Evolutionary conservation across 2,113 vertebrate species (phyloP).

Genomic region (Microcebus jonahi): DNA sequence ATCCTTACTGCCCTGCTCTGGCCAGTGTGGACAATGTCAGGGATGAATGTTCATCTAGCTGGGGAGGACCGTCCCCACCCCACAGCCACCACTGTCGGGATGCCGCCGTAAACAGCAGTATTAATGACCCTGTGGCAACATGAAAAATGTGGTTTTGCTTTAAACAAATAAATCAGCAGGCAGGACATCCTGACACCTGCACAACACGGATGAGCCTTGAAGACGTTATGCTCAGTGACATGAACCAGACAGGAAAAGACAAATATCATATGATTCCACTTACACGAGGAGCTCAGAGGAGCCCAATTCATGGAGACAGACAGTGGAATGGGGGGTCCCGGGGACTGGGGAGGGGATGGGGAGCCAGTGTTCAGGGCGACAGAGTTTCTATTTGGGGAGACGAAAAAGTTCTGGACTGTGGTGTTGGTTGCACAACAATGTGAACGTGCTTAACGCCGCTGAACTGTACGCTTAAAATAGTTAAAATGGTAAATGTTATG

Average conservation of each 20-base stretch:
- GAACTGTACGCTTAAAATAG: not conserved
- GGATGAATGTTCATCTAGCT: not conserved
- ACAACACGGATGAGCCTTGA: not conserved
- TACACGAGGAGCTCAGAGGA: not conserved
- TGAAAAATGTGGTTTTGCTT: not conserved
- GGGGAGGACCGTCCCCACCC: fast-evolving
- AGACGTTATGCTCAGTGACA: not conserved
- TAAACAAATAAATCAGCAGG: not conserved
- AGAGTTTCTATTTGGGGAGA: not conserved
- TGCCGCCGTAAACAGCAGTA: not conserved
- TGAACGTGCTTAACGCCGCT: not conserved
- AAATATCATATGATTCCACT: not conserved
- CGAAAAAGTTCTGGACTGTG: not conserved
- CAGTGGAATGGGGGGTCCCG: too few relatives aligned
- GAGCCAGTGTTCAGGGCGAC: not conserved
- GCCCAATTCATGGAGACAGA: not conserved
- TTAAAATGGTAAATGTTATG: not conserved
- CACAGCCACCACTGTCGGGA: too few relatives aligned
- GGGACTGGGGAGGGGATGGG: not conserved
- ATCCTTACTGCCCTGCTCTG: not conserved
- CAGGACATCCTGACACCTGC: not conserved
- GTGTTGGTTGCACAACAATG: not conserved
- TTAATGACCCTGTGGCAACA: not conserved
- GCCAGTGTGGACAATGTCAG: not conserved
- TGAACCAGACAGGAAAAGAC: not conserved